Conservation (phyloP, 2,113 vertebrate species). For the Edolisoma coerulescens region DNA sequence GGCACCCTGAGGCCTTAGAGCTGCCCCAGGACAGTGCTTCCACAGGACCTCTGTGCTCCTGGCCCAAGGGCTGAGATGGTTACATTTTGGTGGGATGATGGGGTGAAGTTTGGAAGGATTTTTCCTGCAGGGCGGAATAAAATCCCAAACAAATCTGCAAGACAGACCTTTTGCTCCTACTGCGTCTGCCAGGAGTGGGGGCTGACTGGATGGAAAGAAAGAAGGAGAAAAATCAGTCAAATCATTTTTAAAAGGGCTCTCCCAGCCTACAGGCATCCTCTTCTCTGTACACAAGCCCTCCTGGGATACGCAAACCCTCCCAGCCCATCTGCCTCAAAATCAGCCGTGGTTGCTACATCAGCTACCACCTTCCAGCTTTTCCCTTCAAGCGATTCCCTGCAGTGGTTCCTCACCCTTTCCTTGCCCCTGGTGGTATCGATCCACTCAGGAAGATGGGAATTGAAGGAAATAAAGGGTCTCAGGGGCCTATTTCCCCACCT, state of each 20-base stretch:
- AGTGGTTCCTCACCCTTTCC: background rate
- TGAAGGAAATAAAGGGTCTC: background rate
- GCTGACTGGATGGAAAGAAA: background rate
- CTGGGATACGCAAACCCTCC: background rate
- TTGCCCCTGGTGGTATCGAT: background rate
- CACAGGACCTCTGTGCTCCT: background rate
- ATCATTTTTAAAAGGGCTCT: background rate
- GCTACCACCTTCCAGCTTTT: background rate
- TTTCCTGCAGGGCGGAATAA: background rate
- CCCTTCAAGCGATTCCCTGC: background rate
- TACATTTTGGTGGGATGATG: accelerated
- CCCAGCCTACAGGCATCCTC: background rate
- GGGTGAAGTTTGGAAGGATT: background rate
- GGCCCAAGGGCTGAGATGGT: accelerated
- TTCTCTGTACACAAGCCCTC: background rate
- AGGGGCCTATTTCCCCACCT: background rate
- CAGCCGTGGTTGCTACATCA: background rate
- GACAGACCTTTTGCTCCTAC: background rate
- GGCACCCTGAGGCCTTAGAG: background rate
- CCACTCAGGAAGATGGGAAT: background rate
- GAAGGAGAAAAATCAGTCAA: background rate
- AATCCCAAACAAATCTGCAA: background rate
- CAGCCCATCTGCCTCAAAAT: background rate
- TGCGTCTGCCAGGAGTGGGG: background rate
- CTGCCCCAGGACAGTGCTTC: background rate